Conservation (phyloP, 2,797 vertebrate species). For the Phalanger gymnotis region DNA sequence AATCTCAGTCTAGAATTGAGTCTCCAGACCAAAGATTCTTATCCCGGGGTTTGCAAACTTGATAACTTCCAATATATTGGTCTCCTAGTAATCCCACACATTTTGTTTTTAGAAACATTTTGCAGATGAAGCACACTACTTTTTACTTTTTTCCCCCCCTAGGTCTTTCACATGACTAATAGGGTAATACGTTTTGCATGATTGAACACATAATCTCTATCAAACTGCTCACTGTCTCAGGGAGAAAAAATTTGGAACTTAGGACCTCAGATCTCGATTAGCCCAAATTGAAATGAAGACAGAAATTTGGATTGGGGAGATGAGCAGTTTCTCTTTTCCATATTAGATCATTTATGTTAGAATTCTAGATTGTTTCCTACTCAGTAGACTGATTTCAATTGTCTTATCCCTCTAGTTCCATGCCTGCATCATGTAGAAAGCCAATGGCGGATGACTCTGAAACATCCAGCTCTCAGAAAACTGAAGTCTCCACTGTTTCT, state of each 20-base stretch:
- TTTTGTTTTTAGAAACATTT: neutral
- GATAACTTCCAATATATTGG: neutral
- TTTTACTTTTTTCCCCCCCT: neutral
- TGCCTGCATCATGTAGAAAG: conserved; percentile 88
- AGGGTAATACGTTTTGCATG: neutral
- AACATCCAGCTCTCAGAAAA: conserved; percentile 85
- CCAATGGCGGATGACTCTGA: conserved; percentile 85
- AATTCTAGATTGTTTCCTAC: neutral
- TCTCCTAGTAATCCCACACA: neutral
- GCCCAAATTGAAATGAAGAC: neutral
- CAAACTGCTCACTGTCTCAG: neutral
- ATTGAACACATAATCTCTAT: neutral
- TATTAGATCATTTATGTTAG: neutral
- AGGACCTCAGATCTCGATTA: neutral
- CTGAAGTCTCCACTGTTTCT: conserved; percentile 86
- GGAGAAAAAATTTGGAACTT: neutral
- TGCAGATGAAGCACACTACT: neutral
- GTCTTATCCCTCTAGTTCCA: conserved; percentile 84
- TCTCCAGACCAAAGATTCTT: neutral
- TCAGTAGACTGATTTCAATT: neutral
- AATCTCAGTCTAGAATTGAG: neutral
- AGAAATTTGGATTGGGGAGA: neutral
- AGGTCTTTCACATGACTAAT: neutral
- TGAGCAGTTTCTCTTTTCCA: neutral
- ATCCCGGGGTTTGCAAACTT: neutral